phyloP scores from a whole-genome alignment of 2,888 invertebrate genomes.

The Belgica antarctica region DNA sequence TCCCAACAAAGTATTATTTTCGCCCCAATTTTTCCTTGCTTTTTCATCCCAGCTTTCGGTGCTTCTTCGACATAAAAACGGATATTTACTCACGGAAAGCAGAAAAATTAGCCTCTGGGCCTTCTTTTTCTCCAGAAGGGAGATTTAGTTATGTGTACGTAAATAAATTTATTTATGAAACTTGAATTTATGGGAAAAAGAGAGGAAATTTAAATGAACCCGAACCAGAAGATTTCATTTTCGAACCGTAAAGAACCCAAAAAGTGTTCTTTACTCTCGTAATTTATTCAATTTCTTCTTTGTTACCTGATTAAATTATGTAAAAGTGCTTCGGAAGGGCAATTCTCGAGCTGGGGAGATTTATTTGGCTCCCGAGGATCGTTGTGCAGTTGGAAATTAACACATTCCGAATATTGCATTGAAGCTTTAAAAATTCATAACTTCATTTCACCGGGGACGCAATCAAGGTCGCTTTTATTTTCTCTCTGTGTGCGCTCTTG shows the following conservation, averaged over 20 bases:
- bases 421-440: not conserved
- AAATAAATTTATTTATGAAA: slow-evolving; percentile 20
- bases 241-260: not conserved
- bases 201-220: not conserved
- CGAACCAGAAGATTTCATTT: slow-evolving; percentile 5
- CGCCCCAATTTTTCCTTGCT: slow-evolving; percentile 5
- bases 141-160: not conserved
- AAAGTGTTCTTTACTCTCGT: not conserved
- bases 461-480: slow-evolving; percentile 16
- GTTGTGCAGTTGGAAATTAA: not conserved
- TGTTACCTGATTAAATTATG: slow-evolving; percentile 38
- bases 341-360: not conserved
- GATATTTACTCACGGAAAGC: not conserved
- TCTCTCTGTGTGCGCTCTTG: not conserved
- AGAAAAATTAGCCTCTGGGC: not conserved
- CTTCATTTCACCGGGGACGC: not conserved
- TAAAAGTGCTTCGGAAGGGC: slow-evolving; percentile 4
- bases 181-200: not conserved
- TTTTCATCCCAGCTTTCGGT: not conserved
- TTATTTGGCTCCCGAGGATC: not conserved
- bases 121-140: not conserved
- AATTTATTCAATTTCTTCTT: slow-evolving; percentile 35
- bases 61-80: not conserved
- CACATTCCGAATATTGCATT: not conserved
- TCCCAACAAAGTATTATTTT: slow-evolving; percentile 23